Evolutionary conservation across 2,888 invertebrate species (phyloP).

Genomic region (Aphodius granarius): DNA sequence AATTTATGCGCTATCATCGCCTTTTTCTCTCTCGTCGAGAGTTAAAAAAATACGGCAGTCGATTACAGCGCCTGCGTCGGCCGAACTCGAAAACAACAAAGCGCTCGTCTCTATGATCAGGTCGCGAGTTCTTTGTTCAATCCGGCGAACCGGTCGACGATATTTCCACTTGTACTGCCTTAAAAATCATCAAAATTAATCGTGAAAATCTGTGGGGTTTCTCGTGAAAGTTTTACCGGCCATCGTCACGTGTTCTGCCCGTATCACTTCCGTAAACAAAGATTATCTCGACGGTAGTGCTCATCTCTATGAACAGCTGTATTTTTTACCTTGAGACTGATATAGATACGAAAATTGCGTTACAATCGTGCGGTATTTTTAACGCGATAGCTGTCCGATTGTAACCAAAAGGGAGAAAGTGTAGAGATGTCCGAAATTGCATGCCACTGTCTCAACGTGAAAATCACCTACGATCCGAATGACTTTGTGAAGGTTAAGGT

Average conservation of each 20-base stretch:
- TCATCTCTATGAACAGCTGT: constrained; percentile 33
- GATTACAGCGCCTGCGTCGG: neutral
- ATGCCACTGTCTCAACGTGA: constrained; percentile 78
- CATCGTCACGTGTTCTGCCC: neutral
- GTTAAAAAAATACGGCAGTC: neutral
- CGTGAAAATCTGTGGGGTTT: neutral
- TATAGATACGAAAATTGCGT: constrained; percentile 22
- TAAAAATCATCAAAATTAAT: neutral
- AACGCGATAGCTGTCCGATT: constrained; percentile 24
- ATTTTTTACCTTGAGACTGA: constrained; percentile 28
- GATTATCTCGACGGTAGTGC: constrained; percentile 16
- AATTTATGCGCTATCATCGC: neutral
- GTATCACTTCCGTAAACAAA: neutral
- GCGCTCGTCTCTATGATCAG: neutral
- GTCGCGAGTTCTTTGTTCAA: neutral
- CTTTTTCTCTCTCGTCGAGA: neutral
- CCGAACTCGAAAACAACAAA: neutral
- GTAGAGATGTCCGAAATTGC: constrained; percentile 56
- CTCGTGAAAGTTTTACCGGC: neutral
- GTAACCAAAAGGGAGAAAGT: too few species aligned
- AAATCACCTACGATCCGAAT: constrained; percentile 62
- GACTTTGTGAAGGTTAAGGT: constrained; percentile 60
- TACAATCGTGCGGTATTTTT: constrained; percentile 27
- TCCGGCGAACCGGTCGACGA: neutral
- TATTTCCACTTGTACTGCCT: neutral